phyloP scores from a whole-genome alignment of 1,140 invertebrate genomes.

The Samia ricini region DNA sequence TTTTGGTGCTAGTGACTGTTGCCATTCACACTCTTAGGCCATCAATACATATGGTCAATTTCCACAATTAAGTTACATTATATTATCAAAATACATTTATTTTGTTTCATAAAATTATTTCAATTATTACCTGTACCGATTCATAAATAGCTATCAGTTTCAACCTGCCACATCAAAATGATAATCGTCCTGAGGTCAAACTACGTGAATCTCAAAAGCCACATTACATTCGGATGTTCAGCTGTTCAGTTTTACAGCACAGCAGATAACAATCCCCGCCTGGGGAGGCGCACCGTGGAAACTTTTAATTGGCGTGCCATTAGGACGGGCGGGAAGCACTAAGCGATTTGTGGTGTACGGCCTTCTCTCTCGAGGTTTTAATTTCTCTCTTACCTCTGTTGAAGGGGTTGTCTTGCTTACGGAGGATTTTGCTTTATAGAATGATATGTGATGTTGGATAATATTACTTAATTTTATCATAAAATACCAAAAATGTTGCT shows the following conservation, averaged over 20 bases:
- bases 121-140: background rate
- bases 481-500: too few relatives aligned
- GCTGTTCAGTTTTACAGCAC: constrained; percentile 68
- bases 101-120: background rate
- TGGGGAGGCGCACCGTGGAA: constrained; percentile 54
- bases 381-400: constrained; percentile 65
- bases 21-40: too few relatives aligned
- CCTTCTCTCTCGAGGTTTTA: constrained; percentile 74
- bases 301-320: constrained; percentile 77
- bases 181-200: constrained; percentile 51
- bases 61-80: too few relatives aligned
- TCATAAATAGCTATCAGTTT: background rate
- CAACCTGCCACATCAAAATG: constrained; percentile 59
- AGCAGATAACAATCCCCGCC: constrained; percentile 63
- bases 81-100: too few relatives aligned
- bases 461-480: too few relatives aligned
- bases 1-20: too few relatives aligned
- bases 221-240: constrained; percentile 64
- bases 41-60: too few relatives aligned
- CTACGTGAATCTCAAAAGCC: constrained; percentile 58
- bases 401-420: constrained; percentile 45
- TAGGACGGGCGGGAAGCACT: constrained; percentile 70
- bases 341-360: constrained; percentile 76
- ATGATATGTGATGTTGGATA: background rate
- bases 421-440: constrained; percentile 18